Evolutionary conservation across 2,797 vertebrate species (phyloP).

Genomic region (Gouania willdenowi): DNA sequence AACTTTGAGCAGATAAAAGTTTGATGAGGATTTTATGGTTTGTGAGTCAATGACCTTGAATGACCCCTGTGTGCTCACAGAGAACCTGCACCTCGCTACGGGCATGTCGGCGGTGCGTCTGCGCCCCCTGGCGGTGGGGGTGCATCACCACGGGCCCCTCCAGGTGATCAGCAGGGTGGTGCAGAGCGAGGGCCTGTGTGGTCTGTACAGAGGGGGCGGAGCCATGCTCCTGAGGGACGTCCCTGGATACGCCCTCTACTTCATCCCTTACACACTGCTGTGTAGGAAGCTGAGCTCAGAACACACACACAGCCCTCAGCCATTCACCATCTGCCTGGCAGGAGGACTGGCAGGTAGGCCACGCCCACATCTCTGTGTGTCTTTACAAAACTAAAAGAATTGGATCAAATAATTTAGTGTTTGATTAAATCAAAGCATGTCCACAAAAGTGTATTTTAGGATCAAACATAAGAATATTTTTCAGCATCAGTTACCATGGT

Average conservation of each 20-base stretch:
- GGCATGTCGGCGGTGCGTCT: constrained; percentile 30
- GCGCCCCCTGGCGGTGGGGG: constrained; percentile 54
- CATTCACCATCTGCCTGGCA: constrained; percentile 83
- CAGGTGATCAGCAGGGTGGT: constrained; percentile 88
- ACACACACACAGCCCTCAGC: constrained; percentile 59
- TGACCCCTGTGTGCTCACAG: constrained; percentile 50
- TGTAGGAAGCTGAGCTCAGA: constrained; percentile 81
- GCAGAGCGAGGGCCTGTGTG: constrained; percentile 81
- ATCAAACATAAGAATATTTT: too few species aligned
- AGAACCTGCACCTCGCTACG: constrained; percentile 68
- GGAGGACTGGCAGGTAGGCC: constrained; percentile 90
- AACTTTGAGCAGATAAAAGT: too few species aligned
- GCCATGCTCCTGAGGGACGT: constrained; percentile 93
- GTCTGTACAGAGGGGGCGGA: constrained; percentile 84
- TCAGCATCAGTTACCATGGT: too few species aligned
- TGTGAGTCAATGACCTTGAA: too few species aligned
- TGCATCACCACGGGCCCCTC: constrained; percentile 83
- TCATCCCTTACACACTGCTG: constrained; percentile 86
- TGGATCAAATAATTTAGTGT: too few species aligned
- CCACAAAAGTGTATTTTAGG: too few species aligned
- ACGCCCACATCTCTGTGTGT: background rate
- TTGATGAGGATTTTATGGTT: too few species aligned
- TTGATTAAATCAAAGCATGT: too few species aligned
- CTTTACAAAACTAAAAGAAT: too few species aligned
- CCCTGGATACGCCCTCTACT: constrained; percentile 91